phyloP scores from a whole-genome alignment of 2,113 vertebrate species.

The Epinephelus moara region DNA sequence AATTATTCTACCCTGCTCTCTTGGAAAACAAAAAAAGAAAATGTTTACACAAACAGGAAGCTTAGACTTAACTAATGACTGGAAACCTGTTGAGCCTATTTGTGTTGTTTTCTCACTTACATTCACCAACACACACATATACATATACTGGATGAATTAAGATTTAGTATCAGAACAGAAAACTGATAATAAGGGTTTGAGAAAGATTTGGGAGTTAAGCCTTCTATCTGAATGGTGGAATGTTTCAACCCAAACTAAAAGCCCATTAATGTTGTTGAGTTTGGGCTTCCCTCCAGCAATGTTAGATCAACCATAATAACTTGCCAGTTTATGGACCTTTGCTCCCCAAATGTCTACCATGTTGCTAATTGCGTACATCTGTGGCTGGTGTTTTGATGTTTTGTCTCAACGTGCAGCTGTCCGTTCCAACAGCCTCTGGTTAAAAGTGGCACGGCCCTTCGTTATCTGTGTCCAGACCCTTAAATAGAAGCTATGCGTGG shows the following conservation, averaged over 20 bases:
- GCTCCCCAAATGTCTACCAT: slow-evolving; percentile 81
- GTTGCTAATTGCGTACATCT: slow-evolving; percentile 83
- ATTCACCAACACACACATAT: slow-evolving; percentile 7
- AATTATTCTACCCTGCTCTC: slow-evolving; percentile 65
- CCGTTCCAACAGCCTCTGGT: slow-evolving; percentile 69
- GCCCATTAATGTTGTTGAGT: slow-evolving; percentile 60
- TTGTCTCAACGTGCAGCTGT: slow-evolving; percentile 76
- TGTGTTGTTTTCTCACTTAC: not conserved
- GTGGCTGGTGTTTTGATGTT: slow-evolving; percentile 77
- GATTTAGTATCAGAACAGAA: not conserved
- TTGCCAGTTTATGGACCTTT: slow-evolving; percentile 80
- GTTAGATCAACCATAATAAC: slow-evolving; percentile 77
- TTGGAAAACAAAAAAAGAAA: slow-evolving; percentile 73
- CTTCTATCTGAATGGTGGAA: slow-evolving; percentile 33
- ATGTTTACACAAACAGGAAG: slow-evolving; percentile 81
- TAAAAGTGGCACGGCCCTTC: slow-evolving; percentile 59
- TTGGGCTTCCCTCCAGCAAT: slow-evolving; percentile 69
- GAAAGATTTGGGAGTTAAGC: slow-evolving; percentile 13
- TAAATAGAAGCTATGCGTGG: slow-evolving; percentile 51
- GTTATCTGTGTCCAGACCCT: slow-evolving; percentile 61
- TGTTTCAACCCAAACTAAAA: slow-evolving; percentile 49
- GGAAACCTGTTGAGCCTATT: slow-evolving; percentile 64
- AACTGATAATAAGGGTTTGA: slow-evolving; percentile 35
- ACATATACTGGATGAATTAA: not conserved
- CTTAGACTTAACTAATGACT: slow-evolving; percentile 68